Percentiles rank a stretch among this genome's conserved stretches.
Evolutionary conservation across 2,888 invertebrate species (phyloP).

Genomic region (Oligia latruncula): DNA sequence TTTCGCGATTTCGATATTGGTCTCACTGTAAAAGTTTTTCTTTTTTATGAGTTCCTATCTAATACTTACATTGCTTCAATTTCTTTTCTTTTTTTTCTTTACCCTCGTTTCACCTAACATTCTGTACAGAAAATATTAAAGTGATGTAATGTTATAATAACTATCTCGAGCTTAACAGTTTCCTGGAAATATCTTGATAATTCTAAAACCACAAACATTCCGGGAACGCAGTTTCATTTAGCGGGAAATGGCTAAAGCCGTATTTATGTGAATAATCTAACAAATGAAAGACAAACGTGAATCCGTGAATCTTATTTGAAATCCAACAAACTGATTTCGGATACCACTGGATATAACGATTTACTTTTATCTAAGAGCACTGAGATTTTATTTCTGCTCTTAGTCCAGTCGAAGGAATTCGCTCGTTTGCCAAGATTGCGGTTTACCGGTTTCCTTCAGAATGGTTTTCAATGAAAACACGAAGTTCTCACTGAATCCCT

Average conservation of each 20-base stretch:
- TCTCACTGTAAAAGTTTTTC: neutral
- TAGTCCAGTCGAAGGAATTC: slow-evolving; percentile 34
- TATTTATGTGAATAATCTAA: slow-evolving; percentile 19
- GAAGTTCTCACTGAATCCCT: slow-evolving; percentile 31
- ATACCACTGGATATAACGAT: slow-evolving; percentile 22
- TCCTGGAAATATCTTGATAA: neutral
- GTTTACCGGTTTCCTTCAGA: slow-evolving; percentile 32
- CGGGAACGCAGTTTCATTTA: slow-evolving; percentile 20
- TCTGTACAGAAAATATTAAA: neutral
- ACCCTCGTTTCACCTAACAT: neutral
- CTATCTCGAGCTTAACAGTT: neutral
- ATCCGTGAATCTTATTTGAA: slow-evolving; percentile 24
- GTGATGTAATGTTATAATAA: slow-evolving; percentile 13
- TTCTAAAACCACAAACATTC: slow-evolving; percentile 13
- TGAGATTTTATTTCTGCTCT: slow-evolving; percentile 51
- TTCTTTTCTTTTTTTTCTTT: no score
- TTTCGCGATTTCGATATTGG: neutral
- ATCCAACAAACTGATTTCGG: slow-evolving; percentile 22
- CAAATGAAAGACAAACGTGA: slow-evolving; percentile 25
- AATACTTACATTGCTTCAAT: neutral
- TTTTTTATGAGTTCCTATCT: neutral
- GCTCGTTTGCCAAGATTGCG: slow-evolving; percentile 46
- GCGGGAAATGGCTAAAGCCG: neutral
- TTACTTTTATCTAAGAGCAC: slow-evolving; percentile 47
- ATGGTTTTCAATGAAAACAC: slow-evolving; percentile 32